Conservation (phyloP, 2,113 vertebrate species). For the Saiga tatarica region DNA sequence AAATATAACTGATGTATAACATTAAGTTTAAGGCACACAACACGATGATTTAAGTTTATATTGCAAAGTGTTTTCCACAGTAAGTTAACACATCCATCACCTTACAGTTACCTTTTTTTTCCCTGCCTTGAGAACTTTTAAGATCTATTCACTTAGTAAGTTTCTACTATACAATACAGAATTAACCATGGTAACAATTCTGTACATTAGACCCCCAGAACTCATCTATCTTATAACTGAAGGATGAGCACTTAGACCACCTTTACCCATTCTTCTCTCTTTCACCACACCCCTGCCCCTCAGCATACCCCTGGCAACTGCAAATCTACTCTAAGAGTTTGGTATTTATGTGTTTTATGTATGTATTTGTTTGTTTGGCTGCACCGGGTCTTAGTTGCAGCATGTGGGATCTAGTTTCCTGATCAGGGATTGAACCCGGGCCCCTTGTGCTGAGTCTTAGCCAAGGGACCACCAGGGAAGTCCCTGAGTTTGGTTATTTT, state of each 20-base stretch:
- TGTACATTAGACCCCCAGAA: background rate
- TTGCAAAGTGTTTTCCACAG: background rate
- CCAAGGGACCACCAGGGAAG: background rate
- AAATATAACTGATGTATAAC: background rate
- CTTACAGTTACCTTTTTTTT: background rate
- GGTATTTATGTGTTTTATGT: background rate
- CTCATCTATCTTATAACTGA: background rate
- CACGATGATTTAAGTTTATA: background rate
- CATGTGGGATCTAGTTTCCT: background rate
- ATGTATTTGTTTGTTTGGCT: background rate
- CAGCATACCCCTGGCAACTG: background rate
- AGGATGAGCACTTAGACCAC: background rate
- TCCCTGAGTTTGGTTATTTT: background rate
- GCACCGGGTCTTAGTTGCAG: background rate
- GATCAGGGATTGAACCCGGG: background rate
- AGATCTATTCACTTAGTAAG: background rate
- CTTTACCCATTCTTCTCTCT: background rate
- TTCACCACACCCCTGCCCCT: background rate
- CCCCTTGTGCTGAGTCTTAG: background rate
- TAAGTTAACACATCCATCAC: background rate
- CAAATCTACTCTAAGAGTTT: background rate
- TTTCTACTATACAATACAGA: background rate
- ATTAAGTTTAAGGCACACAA: background rate
- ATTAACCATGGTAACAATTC: background rate
- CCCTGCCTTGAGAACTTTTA: background rate